A percentile compares a stretch with the other conserved stretches of the same genome.
phyloP scores from a whole-genome alignment of 2,888 invertebrate species.

The Epistrophe grossulariae region DNA sequence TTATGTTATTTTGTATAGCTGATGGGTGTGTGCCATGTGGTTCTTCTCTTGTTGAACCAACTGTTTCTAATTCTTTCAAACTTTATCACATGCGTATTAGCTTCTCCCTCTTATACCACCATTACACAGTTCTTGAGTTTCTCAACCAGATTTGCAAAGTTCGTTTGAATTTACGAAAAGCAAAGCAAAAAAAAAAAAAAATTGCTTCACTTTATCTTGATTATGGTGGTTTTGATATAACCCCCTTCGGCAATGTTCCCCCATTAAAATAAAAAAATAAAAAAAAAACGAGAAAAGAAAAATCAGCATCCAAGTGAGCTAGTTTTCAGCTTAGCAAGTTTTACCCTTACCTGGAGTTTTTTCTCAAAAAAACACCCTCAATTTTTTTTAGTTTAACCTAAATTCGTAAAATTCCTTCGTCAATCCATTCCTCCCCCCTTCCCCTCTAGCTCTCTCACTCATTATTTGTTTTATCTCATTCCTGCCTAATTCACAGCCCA shows the following conservation, averaged over 20 bases:
- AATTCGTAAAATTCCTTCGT: constrained; percentile 30
- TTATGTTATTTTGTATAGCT: too few species aligned
- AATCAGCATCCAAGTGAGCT: constrained; percentile 55
- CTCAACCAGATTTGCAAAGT: constrained; percentile 26
- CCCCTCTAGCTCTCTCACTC: neutral
- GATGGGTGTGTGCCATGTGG: neutral
- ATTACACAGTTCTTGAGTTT: neutral
- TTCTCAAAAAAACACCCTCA: constrained; percentile 27
- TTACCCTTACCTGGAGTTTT: constrained; percentile 13
- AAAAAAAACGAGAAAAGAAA: neutral
- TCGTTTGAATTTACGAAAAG: constrained; percentile 36
- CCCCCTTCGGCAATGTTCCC: constrained; percentile 12
- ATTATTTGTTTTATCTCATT: constrained; percentile 21
- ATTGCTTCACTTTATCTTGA: constrained; percentile 21
- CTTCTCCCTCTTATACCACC: neutral
- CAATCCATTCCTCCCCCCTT: neutral
- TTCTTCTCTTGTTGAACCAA: constrained; percentile 9
- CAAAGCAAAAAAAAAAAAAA: neutral
- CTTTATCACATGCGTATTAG: constrained; percentile 14
- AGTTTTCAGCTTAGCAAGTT: constrained; percentile 37
- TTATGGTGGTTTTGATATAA: constrained; percentile 34
- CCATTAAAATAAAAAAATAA: neutral
- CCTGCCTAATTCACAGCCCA: constrained; percentile 29
- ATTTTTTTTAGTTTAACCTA: constrained; percentile 32
- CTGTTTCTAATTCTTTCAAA: neutral